Percentiles rank a stretch among this genome's conserved stretches.
Conservation (phyloP, 2,113 vertebrate genomes). For the Pseudorasbora parva region DNA sequence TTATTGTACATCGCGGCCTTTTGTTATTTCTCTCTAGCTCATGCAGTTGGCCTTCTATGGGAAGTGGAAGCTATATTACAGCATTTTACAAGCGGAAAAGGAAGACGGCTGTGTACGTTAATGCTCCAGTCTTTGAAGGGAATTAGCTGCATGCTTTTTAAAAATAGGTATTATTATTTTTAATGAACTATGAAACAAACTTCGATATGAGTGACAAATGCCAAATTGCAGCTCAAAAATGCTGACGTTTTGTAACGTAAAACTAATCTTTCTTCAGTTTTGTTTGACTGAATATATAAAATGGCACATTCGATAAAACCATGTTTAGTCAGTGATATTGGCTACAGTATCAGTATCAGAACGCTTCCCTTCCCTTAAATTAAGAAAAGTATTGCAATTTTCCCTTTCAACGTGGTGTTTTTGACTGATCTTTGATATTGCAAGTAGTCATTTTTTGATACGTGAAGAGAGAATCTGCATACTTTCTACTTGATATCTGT, state of each 20-base stretch:
- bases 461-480: neutral
- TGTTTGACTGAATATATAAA: neutral
- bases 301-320: constrained; percentile 23
- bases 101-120: neutral
- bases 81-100: constrained; percentile 84
- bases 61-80: constrained; percentile 83
- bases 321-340: neutral
- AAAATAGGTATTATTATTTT: neutral
- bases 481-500: neutral
- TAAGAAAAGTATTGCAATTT: constrained; percentile 5
- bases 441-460: neutral
- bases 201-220: neutral
- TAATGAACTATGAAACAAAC: neutral
- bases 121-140: neutral
- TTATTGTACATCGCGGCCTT: constrained; percentile 15
- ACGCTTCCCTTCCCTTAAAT: neutral
- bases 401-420: neutral
- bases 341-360: neutral
- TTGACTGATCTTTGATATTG: neutral
- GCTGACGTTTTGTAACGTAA: constrained; percentile 7
- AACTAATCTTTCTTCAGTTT: neutral
- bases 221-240: neutral
- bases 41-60: constrained; percentile 77
- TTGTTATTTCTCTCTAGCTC: constrained; percentile 65
- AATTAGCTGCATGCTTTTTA: constrained; percentile 7